Evolutionary conservation across 2,888 invertebrate species (phyloP).

Genomic region (Prosopocoilus inquinatus): DNA sequence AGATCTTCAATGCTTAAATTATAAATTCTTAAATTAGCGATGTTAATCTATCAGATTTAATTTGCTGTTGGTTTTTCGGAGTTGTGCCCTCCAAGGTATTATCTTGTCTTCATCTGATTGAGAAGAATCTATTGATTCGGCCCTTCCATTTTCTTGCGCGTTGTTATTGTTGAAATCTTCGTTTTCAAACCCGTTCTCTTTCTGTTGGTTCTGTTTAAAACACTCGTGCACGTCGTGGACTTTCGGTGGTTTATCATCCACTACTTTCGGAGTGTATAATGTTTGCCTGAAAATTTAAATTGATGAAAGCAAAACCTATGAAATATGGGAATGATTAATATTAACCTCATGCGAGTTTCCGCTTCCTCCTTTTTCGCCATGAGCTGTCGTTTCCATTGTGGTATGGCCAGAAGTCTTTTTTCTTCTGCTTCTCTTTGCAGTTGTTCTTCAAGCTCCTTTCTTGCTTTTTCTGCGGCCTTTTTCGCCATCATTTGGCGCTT

Average conservation of each 20-base stretch:
- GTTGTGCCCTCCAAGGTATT: constrained; percentile 86
- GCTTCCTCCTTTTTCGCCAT: constrained; percentile 78
- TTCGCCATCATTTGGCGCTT: constrained; percentile 93
- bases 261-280: constrained; percentile 69
- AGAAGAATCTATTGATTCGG: constrained; percentile 26
- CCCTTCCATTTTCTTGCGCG: constrained; percentile 41
- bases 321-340: too few relatives aligned
- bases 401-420: constrained; percentile 80
- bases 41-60: constrained; percentile 72
- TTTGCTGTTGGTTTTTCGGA: constrained; percentile 88
- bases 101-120: constrained; percentile 50
- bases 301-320: constrained; percentile 14
- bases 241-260: constrained; percentile 57
- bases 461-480: constrained; percentile 90
- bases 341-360: constrained; percentile 73
- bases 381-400: constrained; percentile 91
- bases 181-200: constrained; percentile 35
- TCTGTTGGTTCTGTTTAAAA: constrained; percentile 48
- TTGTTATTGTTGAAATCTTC: constrained; percentile 43
- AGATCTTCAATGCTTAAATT: too few relatives aligned
- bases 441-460: constrained; percentile 85
- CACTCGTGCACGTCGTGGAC: constrained; percentile 46
- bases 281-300: constrained; percentile 55
- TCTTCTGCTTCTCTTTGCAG: constrained; percentile 81
- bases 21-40: not conserved